Conservation (phyloP, 2,113 vertebrate genomes). For the Gila orcuttii region DNA sequence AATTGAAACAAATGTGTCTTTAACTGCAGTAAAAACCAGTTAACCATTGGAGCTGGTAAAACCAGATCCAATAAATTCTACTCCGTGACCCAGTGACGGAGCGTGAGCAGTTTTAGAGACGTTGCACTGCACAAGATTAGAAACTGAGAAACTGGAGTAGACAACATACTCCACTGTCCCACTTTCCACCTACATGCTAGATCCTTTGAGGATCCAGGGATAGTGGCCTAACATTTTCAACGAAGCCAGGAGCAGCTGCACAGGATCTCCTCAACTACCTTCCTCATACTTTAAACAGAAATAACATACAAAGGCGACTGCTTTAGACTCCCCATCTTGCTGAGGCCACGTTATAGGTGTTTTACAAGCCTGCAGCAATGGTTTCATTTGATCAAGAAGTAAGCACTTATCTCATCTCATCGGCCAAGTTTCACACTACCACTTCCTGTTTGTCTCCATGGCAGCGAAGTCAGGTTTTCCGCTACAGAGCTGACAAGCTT, state of each 20-base stretch:
- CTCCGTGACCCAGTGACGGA: background rate
- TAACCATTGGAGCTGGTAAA: background rate
- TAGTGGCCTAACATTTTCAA: slow-evolving; percentile 13
- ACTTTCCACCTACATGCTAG: slow-evolving; percentile 23
- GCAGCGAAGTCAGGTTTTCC: slow-evolving; percentile 73
- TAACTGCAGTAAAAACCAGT: background rate
- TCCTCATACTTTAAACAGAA: slow-evolving; percentile 5
- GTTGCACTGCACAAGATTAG: slow-evolving; percentile 13
- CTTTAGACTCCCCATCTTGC: background rate
- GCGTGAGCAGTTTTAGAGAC: slow-evolving; percentile 6
- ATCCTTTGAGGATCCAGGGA: slow-evolving; percentile 30
- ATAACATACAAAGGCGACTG: background rate
- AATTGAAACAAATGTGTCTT: background rate
- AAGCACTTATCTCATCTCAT: slow-evolving; percentile 63
- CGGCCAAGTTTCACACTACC: slow-evolving; percentile 72
- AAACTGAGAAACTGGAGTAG: slow-evolving; percentile 25
- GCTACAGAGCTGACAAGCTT: slow-evolving; percentile 63
- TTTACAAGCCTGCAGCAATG: slow-evolving; percentile 43
- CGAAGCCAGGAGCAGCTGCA: background rate
- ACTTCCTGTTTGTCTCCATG: slow-evolving; percentile 79
- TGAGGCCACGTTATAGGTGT: slow-evolving; percentile 7
- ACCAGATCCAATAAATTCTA: slow-evolving; percentile 22
- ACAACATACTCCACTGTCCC: slow-evolving; percentile 35
- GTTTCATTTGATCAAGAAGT: slow-evolving; percentile 43
- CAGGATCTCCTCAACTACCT: background rate